These are phyloP conservation scores for Ailuropoda melanoleuca DNA, from an alignment of 2,113 vertebrate genomes.

Conservation along the genomic window DNA sequence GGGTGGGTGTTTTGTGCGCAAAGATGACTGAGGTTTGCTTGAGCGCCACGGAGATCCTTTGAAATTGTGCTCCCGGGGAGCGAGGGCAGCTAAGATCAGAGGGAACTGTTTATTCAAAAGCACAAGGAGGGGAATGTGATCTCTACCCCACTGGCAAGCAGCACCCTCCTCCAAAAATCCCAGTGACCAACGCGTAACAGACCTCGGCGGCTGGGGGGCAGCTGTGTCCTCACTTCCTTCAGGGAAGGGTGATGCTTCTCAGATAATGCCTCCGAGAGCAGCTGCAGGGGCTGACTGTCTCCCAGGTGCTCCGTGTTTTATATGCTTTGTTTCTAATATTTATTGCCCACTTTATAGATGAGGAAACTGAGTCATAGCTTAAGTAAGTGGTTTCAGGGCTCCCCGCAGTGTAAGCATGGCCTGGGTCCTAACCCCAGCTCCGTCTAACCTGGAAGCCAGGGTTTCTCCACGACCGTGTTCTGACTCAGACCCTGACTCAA, in stretches of 20 bases:
- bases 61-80: conserved; percentile 77
- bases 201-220: not conserved
- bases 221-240: rapidly evolving
- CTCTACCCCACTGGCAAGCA: rapidly evolving
- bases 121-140: conserved; percentile 53
- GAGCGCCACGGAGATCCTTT: conserved; percentile 79
- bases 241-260: not conserved
- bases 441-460: rapidly evolving
- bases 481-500: not conserved
- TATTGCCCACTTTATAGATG: not conserved
- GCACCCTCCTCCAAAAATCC: conserved; percentile 10
- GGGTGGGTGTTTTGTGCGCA: conserved; percentile 84
- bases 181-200: not conserved
- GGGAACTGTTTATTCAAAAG: conserved; percentile 72
- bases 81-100: conserved; percentile 72
- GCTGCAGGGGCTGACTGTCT: rapidly evolving
- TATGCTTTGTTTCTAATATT: not conserved
- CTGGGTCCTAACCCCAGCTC: not conserved
- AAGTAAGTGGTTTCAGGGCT: not conserved
- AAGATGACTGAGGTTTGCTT: conserved; percentile 84
- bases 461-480: rapidly evolving
- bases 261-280: rapidly evolving
- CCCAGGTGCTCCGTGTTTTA: rapidly evolving
- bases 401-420: rapidly evolving
- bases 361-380: not conserved